These are phyloP conservation scores for Diarsia dahlii DNA, from an alignment of 2,888 invertebrate species.

Conservation along the genomic window DNA sequence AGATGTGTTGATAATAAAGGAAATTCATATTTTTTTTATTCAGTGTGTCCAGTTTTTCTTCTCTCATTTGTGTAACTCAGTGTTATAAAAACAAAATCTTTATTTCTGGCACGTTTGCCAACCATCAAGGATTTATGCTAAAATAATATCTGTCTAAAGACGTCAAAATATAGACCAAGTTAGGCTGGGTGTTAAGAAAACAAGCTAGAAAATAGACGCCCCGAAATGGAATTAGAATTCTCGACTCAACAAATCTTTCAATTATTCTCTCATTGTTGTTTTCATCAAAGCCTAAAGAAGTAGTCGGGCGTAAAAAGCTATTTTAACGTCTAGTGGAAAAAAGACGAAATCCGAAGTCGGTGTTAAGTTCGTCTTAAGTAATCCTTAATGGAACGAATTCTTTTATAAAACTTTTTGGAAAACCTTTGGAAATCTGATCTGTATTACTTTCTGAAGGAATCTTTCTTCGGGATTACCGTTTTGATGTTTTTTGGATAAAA, in stretches of 20 bases:
- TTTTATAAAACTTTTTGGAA: slow-evolving; percentile 44
- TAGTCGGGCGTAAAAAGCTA: slow-evolving; percentile 30
- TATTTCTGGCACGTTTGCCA: not conserved
- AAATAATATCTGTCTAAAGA: slow-evolving; percentile 5
- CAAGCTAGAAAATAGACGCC: slow-evolving; percentile 19
- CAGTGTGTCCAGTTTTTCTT: not conserved
- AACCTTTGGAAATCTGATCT: slow-evolving; percentile 42
- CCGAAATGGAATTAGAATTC: slow-evolving; percentile 8
- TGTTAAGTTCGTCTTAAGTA: slow-evolving; percentile 52
- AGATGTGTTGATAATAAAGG: not conserved
- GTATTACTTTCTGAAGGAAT: slow-evolving; percentile 21
- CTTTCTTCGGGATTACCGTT: slow-evolving; percentile 6
- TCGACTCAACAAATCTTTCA: slow-evolving; percentile 32
- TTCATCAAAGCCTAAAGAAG: slow-evolving; percentile 26
- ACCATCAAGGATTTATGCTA: not conserved
- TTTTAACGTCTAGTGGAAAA: slow-evolving; percentile 40
- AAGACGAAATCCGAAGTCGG: slow-evolving; percentile 46
- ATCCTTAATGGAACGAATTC: slow-evolving; percentile 53
- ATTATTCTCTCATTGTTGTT: slow-evolving; percentile 49
- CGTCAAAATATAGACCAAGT: slow-evolving; percentile 2
- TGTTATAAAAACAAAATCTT: not conserved
- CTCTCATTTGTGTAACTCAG: not conserved
- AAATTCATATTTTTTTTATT: not conserved
- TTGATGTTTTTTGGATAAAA: slow-evolving; percentile 2
- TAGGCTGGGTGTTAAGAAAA: not conserved